These are phyloP conservation scores for Saccopteryx bilineata DNA, from an alignment of 2,113 vertebrate genomes.

Conservation along the genomic window DNA sequence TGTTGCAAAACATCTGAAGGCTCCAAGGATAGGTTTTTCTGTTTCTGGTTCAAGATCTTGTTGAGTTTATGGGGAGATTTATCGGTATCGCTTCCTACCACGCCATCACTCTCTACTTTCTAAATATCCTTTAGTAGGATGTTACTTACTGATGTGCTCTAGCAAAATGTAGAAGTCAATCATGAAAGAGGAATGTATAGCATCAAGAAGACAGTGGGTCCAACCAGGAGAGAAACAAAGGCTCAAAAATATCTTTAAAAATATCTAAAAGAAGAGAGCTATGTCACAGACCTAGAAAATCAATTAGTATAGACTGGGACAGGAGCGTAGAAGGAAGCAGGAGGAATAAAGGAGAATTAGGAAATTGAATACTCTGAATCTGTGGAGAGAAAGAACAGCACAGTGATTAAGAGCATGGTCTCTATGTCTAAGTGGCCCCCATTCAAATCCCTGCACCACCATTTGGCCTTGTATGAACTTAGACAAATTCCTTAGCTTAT, in stretches of 20 bases:
- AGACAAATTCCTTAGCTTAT: not conserved
- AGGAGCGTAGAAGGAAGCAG: not conserved
- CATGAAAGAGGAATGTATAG: not conserved
- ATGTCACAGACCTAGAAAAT: not conserved
- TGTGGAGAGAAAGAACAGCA: not conserved
- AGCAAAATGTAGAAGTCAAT: not conserved
- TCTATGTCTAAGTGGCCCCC: fast-evolving
- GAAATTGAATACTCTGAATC: not conserved
- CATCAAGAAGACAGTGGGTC: not conserved
- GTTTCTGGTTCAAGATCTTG: too few species aligned
- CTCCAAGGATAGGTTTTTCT: too few species aligned
- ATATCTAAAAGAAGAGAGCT: not conserved
- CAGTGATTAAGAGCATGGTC: not conserved
- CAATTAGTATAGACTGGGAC: not conserved
- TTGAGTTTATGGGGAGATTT: too few species aligned
- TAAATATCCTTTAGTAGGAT: constrained; percentile 5
- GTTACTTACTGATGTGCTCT: not conserved
- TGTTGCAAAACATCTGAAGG: too few species aligned
- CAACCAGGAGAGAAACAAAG: not conserved
- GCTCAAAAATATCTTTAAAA: not conserved
- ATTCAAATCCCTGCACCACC: not conserved
- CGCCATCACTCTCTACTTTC: too few species aligned
- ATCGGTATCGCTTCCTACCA: too few species aligned
- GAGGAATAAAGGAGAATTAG: not conserved
- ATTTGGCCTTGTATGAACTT: not conserved